Percentiles rank a stretch among this genome's conserved stretches.
Evolutionary conservation across 2,797 vertebrate genomes (phyloP).

Genomic region (Myotis planiceps): DNA sequence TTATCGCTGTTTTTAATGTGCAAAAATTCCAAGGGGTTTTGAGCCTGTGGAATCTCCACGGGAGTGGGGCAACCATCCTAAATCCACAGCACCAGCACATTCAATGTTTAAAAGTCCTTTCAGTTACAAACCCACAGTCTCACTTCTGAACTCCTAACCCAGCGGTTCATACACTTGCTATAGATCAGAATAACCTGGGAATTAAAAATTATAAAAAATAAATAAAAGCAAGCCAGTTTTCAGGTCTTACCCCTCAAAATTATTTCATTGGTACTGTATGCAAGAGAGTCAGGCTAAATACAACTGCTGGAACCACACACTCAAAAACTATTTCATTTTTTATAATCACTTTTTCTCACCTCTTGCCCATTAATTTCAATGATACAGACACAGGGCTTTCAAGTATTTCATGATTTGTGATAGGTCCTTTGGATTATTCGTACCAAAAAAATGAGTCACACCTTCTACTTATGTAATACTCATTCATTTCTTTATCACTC

Average conservation of each 20-base stretch:
- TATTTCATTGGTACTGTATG: neutral
- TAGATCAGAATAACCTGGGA: neutral
- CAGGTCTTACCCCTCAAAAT: neutral
- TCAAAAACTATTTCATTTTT: neutral
- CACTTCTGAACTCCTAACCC: neutral
- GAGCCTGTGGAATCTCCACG: neutral
- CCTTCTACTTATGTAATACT: neutral
- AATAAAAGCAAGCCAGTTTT: neutral
- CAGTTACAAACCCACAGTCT: neutral
- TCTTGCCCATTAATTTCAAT: constrained; percentile 7
- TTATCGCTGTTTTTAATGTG: neutral
- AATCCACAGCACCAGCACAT: neutral
- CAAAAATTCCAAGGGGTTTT: neutral
- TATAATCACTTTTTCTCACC: neutral
- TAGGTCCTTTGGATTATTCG: neutral
- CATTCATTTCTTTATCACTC: constrained; percentile 1
- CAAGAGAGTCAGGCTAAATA: neutral
- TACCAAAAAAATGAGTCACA: constrained; percentile 43
- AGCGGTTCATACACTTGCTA: neutral
- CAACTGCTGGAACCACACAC: neutral
- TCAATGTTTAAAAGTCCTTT: neutral
- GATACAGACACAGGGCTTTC: neutral
- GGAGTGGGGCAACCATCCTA: neutral
- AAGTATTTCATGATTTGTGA: neutral
- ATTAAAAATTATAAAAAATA: neutral